Percentiles rank a stretch among this genome's conserved stretches.
These are phyloP conservation scores for Odontothrips loti DNA, from an alignment of 2,888 invertebrate genomes.

Conservation along the genomic window DNA sequence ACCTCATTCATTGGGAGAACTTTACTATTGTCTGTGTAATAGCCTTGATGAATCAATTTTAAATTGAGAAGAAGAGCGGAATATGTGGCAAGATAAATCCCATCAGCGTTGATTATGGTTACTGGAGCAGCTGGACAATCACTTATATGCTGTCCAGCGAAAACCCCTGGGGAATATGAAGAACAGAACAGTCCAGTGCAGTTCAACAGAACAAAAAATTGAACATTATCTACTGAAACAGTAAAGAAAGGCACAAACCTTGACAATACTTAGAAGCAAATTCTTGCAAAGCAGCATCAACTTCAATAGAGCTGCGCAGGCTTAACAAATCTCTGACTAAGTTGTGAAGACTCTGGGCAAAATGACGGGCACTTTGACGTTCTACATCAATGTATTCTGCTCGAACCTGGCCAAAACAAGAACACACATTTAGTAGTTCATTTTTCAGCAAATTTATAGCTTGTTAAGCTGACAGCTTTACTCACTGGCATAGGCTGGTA, in stretches of 20 bases:
- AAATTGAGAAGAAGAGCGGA: conserved; percentile 77
- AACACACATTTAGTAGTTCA: background rate
- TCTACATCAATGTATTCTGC: conserved; percentile 72
- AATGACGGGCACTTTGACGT: conserved; percentile 79
- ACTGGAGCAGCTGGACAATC: conserved; percentile 28
- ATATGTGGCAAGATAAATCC: conserved; percentile 87
- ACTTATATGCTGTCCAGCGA: conserved; percentile 27
- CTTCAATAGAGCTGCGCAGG: conserved; percentile 71
- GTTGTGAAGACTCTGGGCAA: conserved; percentile 71
- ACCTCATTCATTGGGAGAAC: conserved; percentile 53
- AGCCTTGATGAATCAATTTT: conserved; percentile 70
- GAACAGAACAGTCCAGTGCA: conserved; percentile 27
- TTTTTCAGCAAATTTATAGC: background rate
- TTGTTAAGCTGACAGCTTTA: conserved; percentile 1
- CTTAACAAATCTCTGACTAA: conserved; percentile 71
- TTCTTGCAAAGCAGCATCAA: conserved; percentile 86
- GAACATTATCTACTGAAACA: conserved; percentile 22
- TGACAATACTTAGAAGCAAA: conserved; percentile 74
- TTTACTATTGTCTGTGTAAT: conserved; percentile 56
- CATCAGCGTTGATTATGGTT: conserved; percentile 89
- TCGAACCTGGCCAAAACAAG: conserved; percentile 44
- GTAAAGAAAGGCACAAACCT: background rate
- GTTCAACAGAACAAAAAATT: conserved; percentile 36
- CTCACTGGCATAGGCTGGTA: conserved; percentile 31
- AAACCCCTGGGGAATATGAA: conserved; percentile 32